Evolutionary conservation across 1,140 invertebrate species (phyloP), one percentile per base, ranked within the genome.

Genomic region (Glomeris maerens): DNA sequence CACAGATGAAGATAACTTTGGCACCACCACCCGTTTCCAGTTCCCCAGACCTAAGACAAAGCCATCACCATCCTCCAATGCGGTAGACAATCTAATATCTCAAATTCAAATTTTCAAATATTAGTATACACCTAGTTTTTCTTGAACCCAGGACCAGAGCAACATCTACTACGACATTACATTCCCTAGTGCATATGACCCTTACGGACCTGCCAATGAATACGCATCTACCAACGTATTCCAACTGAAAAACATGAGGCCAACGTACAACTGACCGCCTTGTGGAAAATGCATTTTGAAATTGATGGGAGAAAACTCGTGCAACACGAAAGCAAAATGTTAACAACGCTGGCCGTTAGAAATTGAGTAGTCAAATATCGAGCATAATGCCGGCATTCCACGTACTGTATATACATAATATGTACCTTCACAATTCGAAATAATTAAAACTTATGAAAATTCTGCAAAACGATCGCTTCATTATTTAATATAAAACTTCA

Each of bases 221-320:
- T 4, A 4, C 25, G 4, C 5, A 5, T 10, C 4, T 7, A 4
- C 5, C 5, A 4, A 42, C 17, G 40, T 4, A 42, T 42, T 42
- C 17, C 40, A 17, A 42, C 20, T 42, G 40, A 42, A 42, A 21
- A 42, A 21, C 20, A 42, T 42, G 40, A 42, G 40, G 17, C 40
- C 40, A 21, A 21, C 25, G 10, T 21, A 42, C 40, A 42, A 21
- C 25, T 42, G 25, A 42, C n/a, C n/a, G n/a, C n/a, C n/a, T n/a
- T n/a, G n/a, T n/a, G n/a, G n/a, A n/a, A n/a, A n/a, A n/a, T n/a
- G n/a, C n/a, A n/a, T n/a, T n/a, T n/a, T n/a, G n/a, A n/a, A n/a
- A n/a, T n/a, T n/a, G n/a, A n/a, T n/a, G n/a, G n/a, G n/a, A n/a
- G n/a, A n/a, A n/a, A n/a, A n/a, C n/a, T n/a, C n/a, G n/a, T n/a